Percentiles rank a stretch among this genome's conserved stretches.
phyloP scores from a whole-genome alignment of 2,888 invertebrate species.

The Latrodectus hesperus region DNA sequence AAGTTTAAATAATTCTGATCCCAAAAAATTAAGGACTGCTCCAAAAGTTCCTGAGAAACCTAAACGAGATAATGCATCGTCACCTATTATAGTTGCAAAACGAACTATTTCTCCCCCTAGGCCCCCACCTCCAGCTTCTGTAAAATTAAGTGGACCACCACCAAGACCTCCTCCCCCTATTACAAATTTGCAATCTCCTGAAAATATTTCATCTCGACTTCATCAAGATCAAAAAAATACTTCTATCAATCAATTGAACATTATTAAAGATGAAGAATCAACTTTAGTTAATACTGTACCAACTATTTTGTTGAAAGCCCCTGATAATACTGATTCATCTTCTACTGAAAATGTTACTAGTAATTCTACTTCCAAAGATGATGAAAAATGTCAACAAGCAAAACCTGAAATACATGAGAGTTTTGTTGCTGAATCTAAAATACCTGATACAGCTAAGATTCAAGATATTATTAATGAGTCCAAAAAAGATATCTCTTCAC shows the following conservation, averaged over 20 bases:
- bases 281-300: background rate
- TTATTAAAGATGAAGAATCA: background rate
- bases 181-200: conserved; percentile 10
- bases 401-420: background rate
- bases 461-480: background rate
- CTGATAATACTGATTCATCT: background rate
- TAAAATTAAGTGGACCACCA: conserved; percentile 20
- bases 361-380: background rate
- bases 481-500: no score
- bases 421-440: background rate
- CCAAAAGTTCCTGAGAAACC: conserved; percentile 51
- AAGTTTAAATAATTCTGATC: background rate
- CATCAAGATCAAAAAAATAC: background rate
- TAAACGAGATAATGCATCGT: conserved; percentile 22
- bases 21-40: conserved; percentile 4
- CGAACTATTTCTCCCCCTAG: conserved; percentile 58
- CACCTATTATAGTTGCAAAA: conserved; percentile 14
- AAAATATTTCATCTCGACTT: conserved; percentile 3
- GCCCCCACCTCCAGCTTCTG: conserved; percentile 38
- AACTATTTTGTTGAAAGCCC: background rate
- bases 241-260: background rate
- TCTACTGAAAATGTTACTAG: background rate
- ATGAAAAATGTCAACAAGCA: background rate
- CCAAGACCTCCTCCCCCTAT: conserved; percentile 59
- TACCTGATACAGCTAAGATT: background rate